These are phyloP conservation scores for Sesamia inferens DNA, from an alignment of 2,888 invertebrate species.

Conservation along the genomic window DNA sequence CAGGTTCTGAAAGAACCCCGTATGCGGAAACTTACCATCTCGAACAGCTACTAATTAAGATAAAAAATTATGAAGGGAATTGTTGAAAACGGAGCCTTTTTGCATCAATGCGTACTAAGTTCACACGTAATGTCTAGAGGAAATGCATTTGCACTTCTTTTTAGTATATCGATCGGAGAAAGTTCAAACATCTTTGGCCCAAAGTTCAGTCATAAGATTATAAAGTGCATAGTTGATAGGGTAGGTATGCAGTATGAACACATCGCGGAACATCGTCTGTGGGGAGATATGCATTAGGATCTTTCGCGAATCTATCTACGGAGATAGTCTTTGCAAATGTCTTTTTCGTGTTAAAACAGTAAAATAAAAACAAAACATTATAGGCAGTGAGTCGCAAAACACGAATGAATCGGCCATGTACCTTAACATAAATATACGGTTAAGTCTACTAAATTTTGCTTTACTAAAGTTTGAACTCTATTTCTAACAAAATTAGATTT, in stretches of 20 bases:
- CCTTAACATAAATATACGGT: constrained; percentile 32
- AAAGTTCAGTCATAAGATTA: not conserved
- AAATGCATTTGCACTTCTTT: constrained; percentile 5
- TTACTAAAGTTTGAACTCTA: constrained; percentile 18
- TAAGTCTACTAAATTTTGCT: not conserved
- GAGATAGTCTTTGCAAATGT: not conserved
- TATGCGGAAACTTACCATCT: no score
- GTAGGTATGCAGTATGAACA: no score
- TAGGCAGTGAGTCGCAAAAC: constrained; percentile 41
- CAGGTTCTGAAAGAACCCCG: no score
- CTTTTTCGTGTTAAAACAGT: not conserved
- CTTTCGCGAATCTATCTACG: not conserved
- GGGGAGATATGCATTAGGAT: not conserved
- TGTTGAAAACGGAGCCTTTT: not conserved
- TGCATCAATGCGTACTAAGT: not conserved
- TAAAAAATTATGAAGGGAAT: not conserved
- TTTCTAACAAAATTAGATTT: not conserved
- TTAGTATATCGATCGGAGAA: not conserved
- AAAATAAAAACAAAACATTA: not conserved
- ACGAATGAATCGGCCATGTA: constrained; percentile 41
- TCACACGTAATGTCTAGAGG: not conserved
- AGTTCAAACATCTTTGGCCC: not conserved
- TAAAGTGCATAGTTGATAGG: not conserved
- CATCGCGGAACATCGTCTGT: not conserved
- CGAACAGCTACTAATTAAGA: no score